Base-by-base conservation (phyloP, 2,888 invertebrate species). In the Drosophila dives region DNA sequence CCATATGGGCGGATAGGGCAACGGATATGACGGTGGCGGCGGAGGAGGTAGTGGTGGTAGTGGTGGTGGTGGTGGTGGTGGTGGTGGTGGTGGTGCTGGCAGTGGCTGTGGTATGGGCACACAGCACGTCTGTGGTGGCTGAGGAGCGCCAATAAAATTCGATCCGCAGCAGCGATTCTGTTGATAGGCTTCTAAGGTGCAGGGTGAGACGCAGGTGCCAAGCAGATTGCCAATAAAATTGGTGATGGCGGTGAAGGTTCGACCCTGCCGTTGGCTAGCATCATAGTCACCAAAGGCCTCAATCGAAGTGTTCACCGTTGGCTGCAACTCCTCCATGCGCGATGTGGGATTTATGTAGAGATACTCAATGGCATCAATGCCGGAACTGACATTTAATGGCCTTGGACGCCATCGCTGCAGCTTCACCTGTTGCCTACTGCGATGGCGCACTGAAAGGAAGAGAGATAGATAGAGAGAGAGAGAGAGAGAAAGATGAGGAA, bases 111-210 rank as follows among this genome's bases (percentile, higher is more conserved):
- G 65, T 0, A 64, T 64, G 0, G 71, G 77, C 1, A 49, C 0
- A 23, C 83, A 83, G 38, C 86, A 86, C 0, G 60, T 49, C 11
- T 61, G 79, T 0, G 77, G 77, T 0, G 67, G 66, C 0, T 69
- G 74, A 1, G 68, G 69, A 1, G 81, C 80, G 1, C 48, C 72
- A 15, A 78, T 33, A 0, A 86, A 61, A 29, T 77, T 73, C 0
- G 77, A 74, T 26, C 84, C 83, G 40, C 91, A 91, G 75, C 92
- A 92, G 36, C 84, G 87, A 59, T 87, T 85, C 40, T 79, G 75
- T 55, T 87, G 86, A 56, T 73, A 91, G 7, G 85, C 91, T 45
- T 87, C 83, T 49, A 91, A 11, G 1, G 92, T 91, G 64, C 91
- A 91, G 23, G 91, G 91, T 23, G 77, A 65, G 8, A 86, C 77